These are phyloP conservation scores for Drosophila tanythrix DNA, from an alignment of 2,888 invertebrate species.

Conservation along the genomic window DNA sequence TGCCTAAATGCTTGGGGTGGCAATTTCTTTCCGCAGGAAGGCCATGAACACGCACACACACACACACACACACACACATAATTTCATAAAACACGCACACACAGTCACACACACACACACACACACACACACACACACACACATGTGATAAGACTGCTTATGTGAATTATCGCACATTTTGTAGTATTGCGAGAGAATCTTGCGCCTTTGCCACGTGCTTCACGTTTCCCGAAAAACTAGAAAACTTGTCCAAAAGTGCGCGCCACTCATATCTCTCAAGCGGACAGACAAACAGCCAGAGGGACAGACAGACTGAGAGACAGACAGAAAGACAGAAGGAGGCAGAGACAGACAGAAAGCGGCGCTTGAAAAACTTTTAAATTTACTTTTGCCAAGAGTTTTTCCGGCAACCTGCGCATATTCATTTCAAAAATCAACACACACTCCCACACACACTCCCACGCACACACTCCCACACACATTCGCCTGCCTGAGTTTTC, in stretches of 20 bases:
- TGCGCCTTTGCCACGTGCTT: constrained; percentile 20
- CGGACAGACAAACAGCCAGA: constrained; percentile 5
- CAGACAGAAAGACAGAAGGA: constrained; percentile 42
- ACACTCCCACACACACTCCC: constrained; percentile 27
- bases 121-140: constrained; percentile 20
- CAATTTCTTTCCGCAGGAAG: constrained; percentile 72
- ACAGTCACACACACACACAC: constrained; percentile 8
- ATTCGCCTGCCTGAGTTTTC: constrained; percentile 57
- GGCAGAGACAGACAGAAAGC: constrained; percentile 29
- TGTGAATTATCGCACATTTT: constrained; percentile 81
- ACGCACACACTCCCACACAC: constrained; percentile 9
- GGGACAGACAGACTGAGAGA: neutral
- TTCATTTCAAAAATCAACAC: constrained; percentile 70
- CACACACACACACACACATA: constrained; percentile 39
- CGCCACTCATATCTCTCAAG: constrained; percentile 71
- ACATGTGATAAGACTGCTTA: constrained; percentile 75
- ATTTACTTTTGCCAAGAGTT: constrained; percentile 80
- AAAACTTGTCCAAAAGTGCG: constrained; percentile 77
- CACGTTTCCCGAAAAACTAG: constrained; percentile 57
- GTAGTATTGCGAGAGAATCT: constrained; percentile 57
- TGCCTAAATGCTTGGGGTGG: constrained; percentile 75
- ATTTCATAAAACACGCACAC: constrained; percentile 1
- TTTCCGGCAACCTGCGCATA: constrained; percentile 64
- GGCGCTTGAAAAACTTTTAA: constrained; percentile 72
- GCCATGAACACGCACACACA: constrained; percentile 18